Evolutionary conservation across 2,797 vertebrate species (phyloP).

Genomic region (Phaenicophaeus curvirostris): DNA sequence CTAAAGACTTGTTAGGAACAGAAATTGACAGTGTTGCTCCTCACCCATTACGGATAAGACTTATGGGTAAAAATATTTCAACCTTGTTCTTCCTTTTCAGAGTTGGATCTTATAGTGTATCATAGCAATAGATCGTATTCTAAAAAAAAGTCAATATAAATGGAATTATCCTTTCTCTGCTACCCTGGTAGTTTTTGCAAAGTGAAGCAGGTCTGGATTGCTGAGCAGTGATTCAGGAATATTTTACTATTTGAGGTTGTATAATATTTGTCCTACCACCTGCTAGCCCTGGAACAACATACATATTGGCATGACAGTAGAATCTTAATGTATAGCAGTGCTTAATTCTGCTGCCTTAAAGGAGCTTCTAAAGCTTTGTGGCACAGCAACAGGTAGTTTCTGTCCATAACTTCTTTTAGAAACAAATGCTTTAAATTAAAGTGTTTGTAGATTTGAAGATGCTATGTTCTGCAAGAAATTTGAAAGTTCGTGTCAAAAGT

Average conservation of each 20-base stretch:
- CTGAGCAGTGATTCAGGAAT: neutral
- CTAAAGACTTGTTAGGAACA: conserved; percentile 89
- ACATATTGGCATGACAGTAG: neutral
- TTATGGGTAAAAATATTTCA: conserved; percentile 90
- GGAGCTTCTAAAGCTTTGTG: neutral
- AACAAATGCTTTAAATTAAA: neutral
- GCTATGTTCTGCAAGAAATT: neutral
- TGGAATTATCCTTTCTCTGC: neutral
- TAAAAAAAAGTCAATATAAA: neutral
- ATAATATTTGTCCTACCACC: neutral
- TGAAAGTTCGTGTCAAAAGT: neutral
- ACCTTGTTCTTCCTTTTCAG: conserved; percentile 16
- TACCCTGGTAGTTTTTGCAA: neutral
- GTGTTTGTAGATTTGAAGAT: neutral
- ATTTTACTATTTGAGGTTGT: neutral
- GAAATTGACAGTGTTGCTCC: conserved; percentile 90
- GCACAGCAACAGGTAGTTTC: neutral
- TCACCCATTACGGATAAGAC: conserved; percentile 88
- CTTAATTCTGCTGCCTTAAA: neutral
- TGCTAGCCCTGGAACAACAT: neutral
- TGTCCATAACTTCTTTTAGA: neutral
- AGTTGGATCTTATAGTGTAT: neutral
- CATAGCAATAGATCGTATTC: neutral
- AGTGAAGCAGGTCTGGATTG: neutral
- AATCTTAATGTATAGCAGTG: neutral